These are phyloP conservation scores for Notarius quadriscutis DNA, from an alignment of 2,113 vertebrate genomes.

Conservation along the genomic window DNA sequence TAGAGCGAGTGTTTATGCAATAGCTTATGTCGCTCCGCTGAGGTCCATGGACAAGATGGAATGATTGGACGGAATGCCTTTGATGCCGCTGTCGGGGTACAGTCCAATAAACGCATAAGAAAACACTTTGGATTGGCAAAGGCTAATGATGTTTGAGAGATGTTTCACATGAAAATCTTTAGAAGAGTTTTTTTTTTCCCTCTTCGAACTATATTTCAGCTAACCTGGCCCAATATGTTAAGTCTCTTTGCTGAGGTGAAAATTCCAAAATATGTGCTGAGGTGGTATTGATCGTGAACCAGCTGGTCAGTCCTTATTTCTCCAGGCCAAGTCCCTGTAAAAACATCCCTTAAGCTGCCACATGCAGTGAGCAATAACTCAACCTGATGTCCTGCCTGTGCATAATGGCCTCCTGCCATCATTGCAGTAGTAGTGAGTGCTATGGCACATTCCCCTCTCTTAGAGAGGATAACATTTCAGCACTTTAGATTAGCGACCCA, in stretches of 20 bases:
- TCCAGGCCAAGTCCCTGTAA: constrained; percentile 16
- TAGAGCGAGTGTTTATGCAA: constrained; percentile 40
- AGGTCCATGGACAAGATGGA: constrained; percentile 33
- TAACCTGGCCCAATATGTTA: constrained; percentile 25
- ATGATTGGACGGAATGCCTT: constrained; percentile 33
- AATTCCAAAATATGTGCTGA: constrained; percentile 28
- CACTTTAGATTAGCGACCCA: constrained; percentile 67
- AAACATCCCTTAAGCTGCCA: constrained; percentile 33
- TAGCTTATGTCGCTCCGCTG: constrained; percentile 27
- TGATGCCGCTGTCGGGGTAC: constrained; percentile 7
- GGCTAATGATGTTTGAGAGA: constrained; percentile 47
- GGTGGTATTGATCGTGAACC: neutral
- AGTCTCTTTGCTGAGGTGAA: constrained; percentile 1
- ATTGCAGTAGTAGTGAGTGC: constrained; percentile 25
- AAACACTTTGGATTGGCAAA: constrained; percentile 41
- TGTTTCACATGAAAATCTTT: constrained; percentile 36
- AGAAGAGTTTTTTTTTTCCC: neutral
- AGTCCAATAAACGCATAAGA: constrained; percentile 35
- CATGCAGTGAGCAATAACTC: constrained; percentile 35
- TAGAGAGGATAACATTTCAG: constrained; percentile 65
- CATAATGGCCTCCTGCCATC: constrained; percentile 34
- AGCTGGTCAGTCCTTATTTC: neutral
- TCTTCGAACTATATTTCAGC: neutral
- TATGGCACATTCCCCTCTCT: constrained; percentile 55
- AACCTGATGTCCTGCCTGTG: constrained; percentile 20